Evolutionary conservation across 64 coral and sea anemone species (phyloP), one percentile per base, ranked within the genome.

Genomic region (Montipora foliosa): DNA sequence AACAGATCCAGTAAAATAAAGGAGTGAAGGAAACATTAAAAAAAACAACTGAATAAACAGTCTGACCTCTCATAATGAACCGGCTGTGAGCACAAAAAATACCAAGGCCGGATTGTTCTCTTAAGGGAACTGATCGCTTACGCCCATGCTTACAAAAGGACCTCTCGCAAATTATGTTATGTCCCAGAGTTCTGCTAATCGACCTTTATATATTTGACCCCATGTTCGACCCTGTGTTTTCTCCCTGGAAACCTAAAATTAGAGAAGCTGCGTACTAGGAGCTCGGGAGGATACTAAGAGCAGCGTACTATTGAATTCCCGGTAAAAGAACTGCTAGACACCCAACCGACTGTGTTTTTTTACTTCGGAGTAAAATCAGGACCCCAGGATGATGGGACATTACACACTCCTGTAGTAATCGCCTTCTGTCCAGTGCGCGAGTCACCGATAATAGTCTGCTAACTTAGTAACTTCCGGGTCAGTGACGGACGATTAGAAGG

Each of bases 151-250:
- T 70, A 70, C 67, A 70, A 70, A 70, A 70, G 67, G 67, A 70
- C 67, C 67, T 70, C 67, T 70, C 67, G 67, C 67, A 70, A 70
- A 70, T 64, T 15, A 64, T n/a, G n/a, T n/a, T n/a, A n/a, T 70
- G 4, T 57, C 52, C 52, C 52, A 57, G 52, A 57, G 52, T 57
- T 57, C 52, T 57, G 52, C 52, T 57, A 57, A 70, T 70, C 67
- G 67, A 70, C 4, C 67, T 70, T 70, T 70, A 70, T 70, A 70
- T n/a, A n/a, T n/a, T n/a, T n/a, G n/a, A n/a, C n/a, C n/a, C n/a
- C n/a, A n/a, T n/a, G n/a, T n/a, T n/a, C n/a, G n/a, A n/a, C n/a
- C n/a, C n/a, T n/a, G n/a, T n/a, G n/a, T n/a, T n/a, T n/a, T n/a
- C n/a, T n/a, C n/a, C n/a, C n/a, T n/a, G n/a, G n/a, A n/a, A n/a